Evolutionary conservation across 2,797 vertebrate species (phyloP).

Genomic region (Semaprochilodus insignis): DNA sequence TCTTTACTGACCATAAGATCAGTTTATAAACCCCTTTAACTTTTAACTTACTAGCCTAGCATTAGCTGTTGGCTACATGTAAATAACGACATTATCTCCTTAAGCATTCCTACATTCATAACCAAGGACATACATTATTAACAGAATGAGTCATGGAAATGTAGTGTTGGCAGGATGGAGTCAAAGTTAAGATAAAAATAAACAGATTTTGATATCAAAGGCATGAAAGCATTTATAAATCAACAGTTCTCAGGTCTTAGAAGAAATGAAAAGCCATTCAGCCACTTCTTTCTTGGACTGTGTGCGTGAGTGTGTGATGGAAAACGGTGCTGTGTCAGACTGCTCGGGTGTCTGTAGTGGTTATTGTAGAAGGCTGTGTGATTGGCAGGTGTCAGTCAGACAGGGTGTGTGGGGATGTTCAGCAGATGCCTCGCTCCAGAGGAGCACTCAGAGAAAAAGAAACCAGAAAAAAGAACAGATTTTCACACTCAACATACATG

Average conservation of each 20-base stretch:
- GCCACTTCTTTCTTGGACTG: constrained; percentile 21
- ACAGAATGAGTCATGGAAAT: no score
- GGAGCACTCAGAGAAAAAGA: not conserved
- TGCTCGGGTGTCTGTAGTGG: constrained; percentile 33
- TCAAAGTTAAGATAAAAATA: no score
- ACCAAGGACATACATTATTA: no score
- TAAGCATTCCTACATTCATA: no score
- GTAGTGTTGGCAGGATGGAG: no score
- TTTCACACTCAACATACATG: not conserved
- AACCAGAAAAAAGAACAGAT: not conserved
- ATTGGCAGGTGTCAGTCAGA: constrained; percentile 46
- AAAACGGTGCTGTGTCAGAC: constrained; percentile 30
- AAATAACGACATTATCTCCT: no score
- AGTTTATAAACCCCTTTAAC: no score
- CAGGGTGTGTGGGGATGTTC: constrained; percentile 24
- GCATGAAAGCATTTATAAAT: not conserved
- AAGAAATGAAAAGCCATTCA: not conserved
- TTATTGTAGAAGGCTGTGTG: constrained; percentile 23
- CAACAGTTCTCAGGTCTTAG: not conserved
- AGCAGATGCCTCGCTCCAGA: not conserved
- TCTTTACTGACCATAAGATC: no score
- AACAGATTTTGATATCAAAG: no score
- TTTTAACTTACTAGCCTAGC: no score
- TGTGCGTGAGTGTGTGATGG: constrained; percentile 67
- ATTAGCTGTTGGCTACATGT: no score